phyloP scores from a whole-genome alignment of 2,888 invertebrate genomes.

The Charanyca ferruginea region DNA sequence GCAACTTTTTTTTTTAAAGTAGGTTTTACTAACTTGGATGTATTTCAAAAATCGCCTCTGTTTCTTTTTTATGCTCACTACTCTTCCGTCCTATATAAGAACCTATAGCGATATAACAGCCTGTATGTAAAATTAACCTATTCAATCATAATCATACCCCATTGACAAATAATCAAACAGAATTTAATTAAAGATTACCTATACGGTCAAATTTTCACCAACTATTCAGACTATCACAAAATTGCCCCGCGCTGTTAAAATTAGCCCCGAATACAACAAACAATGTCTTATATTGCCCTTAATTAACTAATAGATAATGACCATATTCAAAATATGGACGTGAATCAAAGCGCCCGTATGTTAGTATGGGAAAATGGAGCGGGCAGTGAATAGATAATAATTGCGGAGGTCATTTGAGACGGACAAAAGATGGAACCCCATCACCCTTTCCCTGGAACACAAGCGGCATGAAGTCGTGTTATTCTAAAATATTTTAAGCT shows the following conservation, averaged over 20 bases:
- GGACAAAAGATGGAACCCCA: constrained; percentile 82
- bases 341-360: constrained; percentile 90
- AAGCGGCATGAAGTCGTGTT: constrained; percentile 71
- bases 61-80: no score
- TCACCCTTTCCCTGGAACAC: constrained; percentile 77
- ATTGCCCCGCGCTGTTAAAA: constrained; percentile 58
- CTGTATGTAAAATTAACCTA: neutral
- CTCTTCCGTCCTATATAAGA: no score
- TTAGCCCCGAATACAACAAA: constrained; percentile 63
- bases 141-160: constrained; percentile 19
- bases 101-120: no score
- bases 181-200: constrained; percentile 73
- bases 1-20: no score
- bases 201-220: constrained; percentile 55
- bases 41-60: no score
- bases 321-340: constrained; percentile 85
- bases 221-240: constrained; percentile 47
- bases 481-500: constrained; percentile 10
- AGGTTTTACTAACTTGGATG: no score
- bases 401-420: constrained; percentile 89
- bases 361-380: constrained; percentile 87
- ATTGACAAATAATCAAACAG: constrained; percentile 21
- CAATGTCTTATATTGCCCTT: constrained; percentile 78
- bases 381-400: constrained; percentile 84
- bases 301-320: constrained; percentile 88